Evolutionary conservation across 30 jellyfish, hydroid and myxozoan species (phyloP), one percentile per base, ranked within the genome.

Genomic region (Morbakka virulenta): DNA sequence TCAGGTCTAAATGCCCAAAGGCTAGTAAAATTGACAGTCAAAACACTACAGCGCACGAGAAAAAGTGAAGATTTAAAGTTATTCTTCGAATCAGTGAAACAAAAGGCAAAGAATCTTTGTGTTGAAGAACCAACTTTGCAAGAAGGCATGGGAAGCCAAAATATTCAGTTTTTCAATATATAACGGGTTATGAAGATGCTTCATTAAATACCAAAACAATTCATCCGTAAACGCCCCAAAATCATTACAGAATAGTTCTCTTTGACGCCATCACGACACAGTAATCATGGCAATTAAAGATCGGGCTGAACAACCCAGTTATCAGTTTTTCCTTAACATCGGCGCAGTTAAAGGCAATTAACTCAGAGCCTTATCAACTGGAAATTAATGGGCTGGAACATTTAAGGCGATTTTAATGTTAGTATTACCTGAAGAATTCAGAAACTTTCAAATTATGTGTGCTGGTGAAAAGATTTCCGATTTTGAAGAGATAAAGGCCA

Each of bases 341-440:
- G 80, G 52, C 27, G 84, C 84, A 31, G 64, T 31, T 51, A 72
- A 72, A 72, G 80, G 84, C 65, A 9, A 41, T 35, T 30, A 72
- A 72, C 57, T 72, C 84, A 4, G 84, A 72, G 52, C 81, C 84
- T 64, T 72, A 0, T 21, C 84, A 49, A n/a, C 41, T 29, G 20
- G 82, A 49, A 41, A 13, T 70, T 17, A 20, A 21, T 30, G 0
- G 12, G 14, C 81, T 70, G 81, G 34, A 70, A 21, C 24, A 41
- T 17, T 69, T n/a, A n/a, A n/a, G n/a, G n/a, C n/a, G n/a, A n/a
- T n/a, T n/a, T n/a, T n/a, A n/a, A n/a, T n/a, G n/a, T n/a, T n/a
- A 41, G 17, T 17, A 41, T 17, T 41, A 41, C 57, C 57, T 41
- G 57, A 9, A 6, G 57, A 41, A 17, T 17, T 41, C 9, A 9